phyloP scores from a whole-genome alignment of 2,888 invertebrate species.

The Dryobotodes eremita region DNA sequence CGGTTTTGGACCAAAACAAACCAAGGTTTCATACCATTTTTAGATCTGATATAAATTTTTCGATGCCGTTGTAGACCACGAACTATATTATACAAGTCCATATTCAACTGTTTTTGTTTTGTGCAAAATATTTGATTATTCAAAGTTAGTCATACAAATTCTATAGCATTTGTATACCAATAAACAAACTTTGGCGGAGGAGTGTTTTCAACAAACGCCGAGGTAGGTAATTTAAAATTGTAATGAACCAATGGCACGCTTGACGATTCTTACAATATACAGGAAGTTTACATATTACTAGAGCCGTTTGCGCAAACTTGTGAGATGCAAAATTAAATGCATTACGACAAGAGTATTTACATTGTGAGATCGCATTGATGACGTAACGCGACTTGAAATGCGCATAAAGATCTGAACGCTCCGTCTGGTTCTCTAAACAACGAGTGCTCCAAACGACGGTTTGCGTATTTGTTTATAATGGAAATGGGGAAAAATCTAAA shows the following conservation, averaged over 20 bases:
- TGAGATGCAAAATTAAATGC: slow-evolving; percentile 30
- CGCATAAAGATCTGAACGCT: slow-evolving; percentile 47
- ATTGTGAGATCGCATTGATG: slow-evolving; percentile 43
- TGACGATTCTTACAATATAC: slow-evolving; percentile 72
- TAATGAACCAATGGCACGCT: slow-evolving; percentile 73
- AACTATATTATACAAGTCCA: slow-evolving; percentile 16
- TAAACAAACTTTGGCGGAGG: slow-evolving; percentile 25
- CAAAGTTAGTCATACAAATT: slow-evolving; percentile 27
- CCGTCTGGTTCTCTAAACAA: slow-evolving; percentile 47
- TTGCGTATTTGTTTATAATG: slow-evolving; percentile 46
- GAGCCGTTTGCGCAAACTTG: slow-evolving; percentile 50
- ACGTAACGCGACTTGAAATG: slow-evolving; percentile 53
- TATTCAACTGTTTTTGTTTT: slow-evolving; percentile 26
- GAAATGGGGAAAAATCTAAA: slow-evolving; percentile 41
- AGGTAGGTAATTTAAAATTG: slow-evolving; percentile 73
- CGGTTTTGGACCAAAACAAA: neutral
- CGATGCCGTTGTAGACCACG: slow-evolving; percentile 24
- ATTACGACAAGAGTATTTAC: slow-evolving; percentile 43
- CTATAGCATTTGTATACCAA: slow-evolving; percentile 20
- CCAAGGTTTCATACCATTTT: slow-evolving; percentile 49
- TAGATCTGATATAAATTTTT: slow-evolving; percentile 35
- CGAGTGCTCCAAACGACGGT: slow-evolving; percentile 24
- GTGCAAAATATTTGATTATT: slow-evolving; percentile 16
- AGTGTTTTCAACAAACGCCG: slow-evolving; percentile 49
- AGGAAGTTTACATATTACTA: slow-evolving; percentile 67